These are phyloP conservation scores for Bursaphelenchus okinawaensis DNA, from an alignment of 2,888 invertebrate genomes.

Conservation along the genomic window DNA sequence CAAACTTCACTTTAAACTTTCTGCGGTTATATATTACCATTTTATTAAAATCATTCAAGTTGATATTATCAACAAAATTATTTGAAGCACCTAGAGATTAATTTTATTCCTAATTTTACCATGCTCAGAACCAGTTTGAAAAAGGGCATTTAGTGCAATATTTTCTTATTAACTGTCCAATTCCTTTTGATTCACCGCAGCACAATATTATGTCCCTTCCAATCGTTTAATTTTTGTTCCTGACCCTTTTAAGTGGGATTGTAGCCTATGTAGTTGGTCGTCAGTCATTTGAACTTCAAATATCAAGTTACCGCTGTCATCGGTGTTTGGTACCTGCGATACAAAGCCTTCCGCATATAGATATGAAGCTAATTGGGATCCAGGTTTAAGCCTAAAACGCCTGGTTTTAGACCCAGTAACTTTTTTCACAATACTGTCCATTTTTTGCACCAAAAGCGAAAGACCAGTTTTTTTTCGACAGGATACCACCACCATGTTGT, in stretches of 20 bases:
- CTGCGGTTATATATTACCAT: not conserved
- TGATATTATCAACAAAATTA: not conserved
- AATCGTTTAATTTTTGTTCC: not conserved
- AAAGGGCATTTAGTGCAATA: too few species aligned
- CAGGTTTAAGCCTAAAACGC: constrained; percentile 33
- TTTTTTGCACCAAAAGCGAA: constrained; percentile 27
- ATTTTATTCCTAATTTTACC: too few species aligned
- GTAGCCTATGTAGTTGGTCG: constrained; percentile 35
- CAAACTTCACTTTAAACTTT: too few species aligned
- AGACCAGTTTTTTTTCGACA: constrained; percentile 48
- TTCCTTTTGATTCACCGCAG: too few species aligned
- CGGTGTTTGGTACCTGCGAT: constrained; percentile 29
- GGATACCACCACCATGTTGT: constrained; percentile 33
- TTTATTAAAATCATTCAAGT: not conserved
- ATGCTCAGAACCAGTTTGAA: too few species aligned
- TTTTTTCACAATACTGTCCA: constrained; percentile 32
- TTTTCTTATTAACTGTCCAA: too few species aligned
- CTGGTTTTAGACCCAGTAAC: constrained; percentile 22
- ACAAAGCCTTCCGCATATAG: constrained; percentile 47
- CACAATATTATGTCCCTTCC: too few species aligned
- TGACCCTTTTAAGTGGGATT: constrained; percentile 16
- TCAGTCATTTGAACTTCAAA: constrained; percentile 50
- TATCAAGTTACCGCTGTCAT: constrained; percentile 31
- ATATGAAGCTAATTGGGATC: constrained; percentile 41
- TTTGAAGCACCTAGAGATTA: too few species aligned